Percentiles rank a stretch among this genome's conserved stretches.
phyloP scores from a whole-genome alignment of 2,888 invertebrate species.

The Azorinus chamasolen region DNA sequence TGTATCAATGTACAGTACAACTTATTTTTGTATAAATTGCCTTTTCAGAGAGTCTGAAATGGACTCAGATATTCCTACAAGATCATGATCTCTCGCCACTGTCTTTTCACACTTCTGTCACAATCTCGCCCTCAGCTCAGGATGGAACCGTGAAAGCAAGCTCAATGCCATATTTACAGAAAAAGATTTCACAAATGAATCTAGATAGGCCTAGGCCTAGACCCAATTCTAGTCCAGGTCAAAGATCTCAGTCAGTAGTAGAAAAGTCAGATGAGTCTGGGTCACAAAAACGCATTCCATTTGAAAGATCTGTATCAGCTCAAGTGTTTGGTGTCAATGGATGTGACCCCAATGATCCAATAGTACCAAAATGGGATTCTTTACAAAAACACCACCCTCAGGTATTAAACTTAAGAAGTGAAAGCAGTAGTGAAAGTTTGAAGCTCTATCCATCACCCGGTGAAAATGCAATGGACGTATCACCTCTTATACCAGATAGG shows the following conservation, averaged over 20 bases:
- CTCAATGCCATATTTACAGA: slow-evolving; percentile 69
- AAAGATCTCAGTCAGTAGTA: neutral
- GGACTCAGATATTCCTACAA: slow-evolving; percentile 59
- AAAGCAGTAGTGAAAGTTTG: slow-evolving; percentile 36
- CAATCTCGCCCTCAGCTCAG: slow-evolving; percentile 42
- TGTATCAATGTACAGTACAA: too few relatives aligned
- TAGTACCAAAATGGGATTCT: neutral
- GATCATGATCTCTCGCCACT: slow-evolving; percentile 52
- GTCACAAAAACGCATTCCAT: slow-evolving; percentile 1
- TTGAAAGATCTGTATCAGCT: slow-evolving; percentile 16
- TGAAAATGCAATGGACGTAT: slow-evolving; percentile 63
- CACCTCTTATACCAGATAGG: slow-evolving; percentile 57
- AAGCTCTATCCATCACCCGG: slow-evolving; percentile 52
- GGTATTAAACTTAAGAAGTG: neutral
- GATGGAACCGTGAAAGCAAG: slow-evolving; percentile 61
- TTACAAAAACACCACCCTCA: neutral
- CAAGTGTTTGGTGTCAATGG: slow-evolving; percentile 1
- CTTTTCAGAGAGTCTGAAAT: slow-evolving; percentile 62
- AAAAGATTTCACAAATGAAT: slow-evolving; percentile 53
- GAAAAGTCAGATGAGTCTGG: neutral
- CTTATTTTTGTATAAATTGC: too few relatives aligned
- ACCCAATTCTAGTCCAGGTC: slow-evolving; percentile 25
- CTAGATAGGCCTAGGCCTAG: slow-evolving; percentile 52
- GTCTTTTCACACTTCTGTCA: slow-evolving; percentile 61
- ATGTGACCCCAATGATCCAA: neutral